Conservation (phyloP, 1,140 invertebrate genomes). For the Drosophila auraria region DNA sequence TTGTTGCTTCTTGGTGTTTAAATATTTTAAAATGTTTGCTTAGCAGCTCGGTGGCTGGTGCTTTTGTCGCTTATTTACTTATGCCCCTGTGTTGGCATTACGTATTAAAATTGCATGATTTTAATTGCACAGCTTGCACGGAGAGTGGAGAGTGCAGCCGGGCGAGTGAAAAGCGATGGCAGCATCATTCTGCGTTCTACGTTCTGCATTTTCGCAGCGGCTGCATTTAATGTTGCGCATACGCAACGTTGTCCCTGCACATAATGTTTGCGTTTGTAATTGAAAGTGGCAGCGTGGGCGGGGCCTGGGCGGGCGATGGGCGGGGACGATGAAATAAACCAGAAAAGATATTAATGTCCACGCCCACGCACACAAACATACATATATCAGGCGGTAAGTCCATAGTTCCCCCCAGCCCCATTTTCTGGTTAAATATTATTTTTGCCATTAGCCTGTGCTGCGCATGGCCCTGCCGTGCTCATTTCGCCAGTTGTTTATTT, state of each 20-base stretch:
- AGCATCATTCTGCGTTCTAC: constrained; percentile 46
- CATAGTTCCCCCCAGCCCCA: background rate
- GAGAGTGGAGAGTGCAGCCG: constrained; percentile 41
- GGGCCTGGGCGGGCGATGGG: background rate
- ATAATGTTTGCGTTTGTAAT: constrained; percentile 56
- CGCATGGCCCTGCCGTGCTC: constrained; percentile 32
- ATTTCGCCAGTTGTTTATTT: constrained; percentile 64
- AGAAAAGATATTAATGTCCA: constrained; percentile 51
- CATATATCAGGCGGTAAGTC: constrained; percentile 28
- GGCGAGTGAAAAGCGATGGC: constrained; percentile 35
- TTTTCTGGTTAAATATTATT: constrained; percentile 65
- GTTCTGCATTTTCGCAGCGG: constrained; percentile 50
- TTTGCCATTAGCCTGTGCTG: constrained; percentile 51
- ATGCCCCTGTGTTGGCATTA: constrained; percentile 76
- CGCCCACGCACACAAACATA: constrained; percentile 2
- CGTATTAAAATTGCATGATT: constrained; percentile 82
- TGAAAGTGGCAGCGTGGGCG: constrained; percentile 26
- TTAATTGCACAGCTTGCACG: constrained; percentile 77
- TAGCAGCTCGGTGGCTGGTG: constrained; percentile 57
- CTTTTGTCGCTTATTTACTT: constrained; percentile 73
- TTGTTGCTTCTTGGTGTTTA: constrained; percentile 53
- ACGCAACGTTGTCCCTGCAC: constrained; percentile 60
- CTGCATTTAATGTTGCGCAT: constrained; percentile 80
- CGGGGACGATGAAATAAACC: constrained; percentile 11
- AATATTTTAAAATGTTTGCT: constrained; percentile 83